A percentile compares a stretch with the other conserved stretches of the same genome.
These are phyloP conservation scores for Linurgus olivaceus DNA, from an alignment of 2,797 vertebrate species.

Conservation along the genomic window DNA sequence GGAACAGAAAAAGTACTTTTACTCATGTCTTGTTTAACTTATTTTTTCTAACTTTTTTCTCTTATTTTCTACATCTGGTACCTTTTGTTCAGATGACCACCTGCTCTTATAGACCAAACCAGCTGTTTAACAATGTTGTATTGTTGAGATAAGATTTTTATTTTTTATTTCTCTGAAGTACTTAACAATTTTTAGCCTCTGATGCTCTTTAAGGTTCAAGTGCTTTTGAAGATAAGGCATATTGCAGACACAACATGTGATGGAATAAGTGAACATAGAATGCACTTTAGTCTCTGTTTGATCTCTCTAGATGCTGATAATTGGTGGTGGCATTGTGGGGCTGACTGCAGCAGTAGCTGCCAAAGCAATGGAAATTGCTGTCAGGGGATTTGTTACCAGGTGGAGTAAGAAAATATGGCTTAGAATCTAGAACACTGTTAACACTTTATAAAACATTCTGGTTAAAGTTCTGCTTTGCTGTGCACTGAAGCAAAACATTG, in stretches of 20 bases:
- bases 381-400: constrained; percentile 83
- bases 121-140: background rate
- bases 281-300: constrained; percentile 28
- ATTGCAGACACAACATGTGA: constrained; percentile 3
- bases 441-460: background rate
- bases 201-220: constrained; percentile 8
- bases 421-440: background rate
- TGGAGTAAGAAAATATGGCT: constrained; percentile 32
- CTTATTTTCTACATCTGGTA: background rate
- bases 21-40: background rate
- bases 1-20: background rate
- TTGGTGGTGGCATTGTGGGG: constrained; percentile 81
- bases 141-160: background rate
- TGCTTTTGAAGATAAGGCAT: constrained; percentile 55
- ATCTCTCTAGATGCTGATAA: constrained; percentile 78
- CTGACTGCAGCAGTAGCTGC: constrained; percentile 83
- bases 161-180: background rate
- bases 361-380: constrained; percentile 84
- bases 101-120: background rate
- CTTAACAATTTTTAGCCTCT: background rate
- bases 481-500: background rate
- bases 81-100: background rate
- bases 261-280: constrained; percentile 5
- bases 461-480: background rate
- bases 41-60: background rate